A percentile compares a stretch with the other conserved stretches of the same genome.
phyloP scores from a whole-genome alignment of 2,113 vertebrate genomes.

The Haliaeetus leucogaster region DNA sequence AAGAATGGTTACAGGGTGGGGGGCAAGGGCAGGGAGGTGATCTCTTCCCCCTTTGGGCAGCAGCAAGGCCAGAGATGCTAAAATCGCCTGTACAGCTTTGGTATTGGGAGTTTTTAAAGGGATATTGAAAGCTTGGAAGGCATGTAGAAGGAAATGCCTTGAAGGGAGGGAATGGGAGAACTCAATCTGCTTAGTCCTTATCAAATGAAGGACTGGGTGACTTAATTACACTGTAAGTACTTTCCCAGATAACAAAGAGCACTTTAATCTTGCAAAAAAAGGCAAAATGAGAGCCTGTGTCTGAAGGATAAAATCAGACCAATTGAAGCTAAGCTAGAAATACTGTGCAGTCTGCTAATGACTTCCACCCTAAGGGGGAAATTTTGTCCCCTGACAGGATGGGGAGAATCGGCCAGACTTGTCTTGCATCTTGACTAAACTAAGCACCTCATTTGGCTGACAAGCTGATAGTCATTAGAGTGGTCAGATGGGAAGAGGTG shows the following conservation, averaged over 20 bases:
- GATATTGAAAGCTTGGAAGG: neutral
- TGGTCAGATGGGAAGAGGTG: neutral
- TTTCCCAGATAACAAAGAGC: slow-evolving; percentile 10
- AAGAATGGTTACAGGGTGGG: neutral
- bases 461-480: neutral
- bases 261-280: neutral
- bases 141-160: neutral
- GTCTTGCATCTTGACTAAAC: neutral
- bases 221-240: slow-evolving; percentile 40
- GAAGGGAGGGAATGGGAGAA: neutral
- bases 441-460: neutral
- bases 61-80: neutral
- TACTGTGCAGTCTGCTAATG: neutral
- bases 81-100: neutral
- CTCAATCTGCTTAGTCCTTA: neutral
- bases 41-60: neutral
- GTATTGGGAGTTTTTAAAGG: neutral
- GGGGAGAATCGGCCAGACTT: neutral
- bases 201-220: slow-evolving; percentile 4
- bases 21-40: neutral
- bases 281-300: neutral
- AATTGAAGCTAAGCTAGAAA: neutral
- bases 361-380: neutral
- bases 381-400: neutral
- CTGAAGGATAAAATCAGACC: neutral